These are phyloP conservation scores for Cremastinae sp. DNA, from an alignment of 2,888 invertebrate genomes.

Conservation along the genomic window DNA sequence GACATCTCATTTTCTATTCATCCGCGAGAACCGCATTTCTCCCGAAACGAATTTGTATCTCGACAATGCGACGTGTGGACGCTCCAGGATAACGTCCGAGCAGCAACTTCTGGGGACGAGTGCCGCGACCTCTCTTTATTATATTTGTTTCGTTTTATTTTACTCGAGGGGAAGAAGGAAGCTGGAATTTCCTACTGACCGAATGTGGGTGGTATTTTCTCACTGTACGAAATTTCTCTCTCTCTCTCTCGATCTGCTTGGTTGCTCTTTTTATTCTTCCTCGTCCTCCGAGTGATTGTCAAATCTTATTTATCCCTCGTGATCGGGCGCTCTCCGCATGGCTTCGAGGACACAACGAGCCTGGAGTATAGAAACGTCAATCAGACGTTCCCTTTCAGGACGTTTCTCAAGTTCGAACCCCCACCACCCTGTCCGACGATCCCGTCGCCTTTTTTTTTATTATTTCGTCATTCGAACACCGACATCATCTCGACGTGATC, in stretches of 20 bases:
- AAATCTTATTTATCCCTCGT: constrained; percentile 76
- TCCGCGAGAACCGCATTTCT: constrained; percentile 39
- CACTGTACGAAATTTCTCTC: constrained; percentile 63
- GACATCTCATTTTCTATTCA: constrained; percentile 60
- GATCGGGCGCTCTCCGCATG: constrained; percentile 43
- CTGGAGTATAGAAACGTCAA: constrained; percentile 76
- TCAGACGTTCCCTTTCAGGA: constrained; percentile 76
- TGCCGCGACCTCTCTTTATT: constrained; percentile 8
- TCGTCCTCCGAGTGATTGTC: constrained; percentile 65
- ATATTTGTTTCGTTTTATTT: constrained; percentile 10
- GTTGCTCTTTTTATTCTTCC: constrained; percentile 12
- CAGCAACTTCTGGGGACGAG: not conserved
- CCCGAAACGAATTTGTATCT: constrained; percentile 50
- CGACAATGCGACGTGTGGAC: constrained; percentile 11
- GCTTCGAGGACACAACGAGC: constrained; percentile 48
- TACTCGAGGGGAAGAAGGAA: constrained; percentile 3
- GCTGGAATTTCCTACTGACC: constrained; percentile 36
- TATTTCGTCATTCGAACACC: constrained; percentile 44
- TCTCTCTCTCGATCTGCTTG: constrained; percentile 46
- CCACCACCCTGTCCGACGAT: not conserved
- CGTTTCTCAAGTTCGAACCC: constrained; percentile 61
- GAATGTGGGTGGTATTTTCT: constrained; percentile 76
- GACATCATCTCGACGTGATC: constrained; percentile 31
- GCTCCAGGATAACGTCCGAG: too few relatives aligned
- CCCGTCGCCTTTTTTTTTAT: constrained; percentile 7